Evolutionary conservation across 2,888 invertebrate species (phyloP).

Genomic region (Cryptophagus acutangulus): DNA sequence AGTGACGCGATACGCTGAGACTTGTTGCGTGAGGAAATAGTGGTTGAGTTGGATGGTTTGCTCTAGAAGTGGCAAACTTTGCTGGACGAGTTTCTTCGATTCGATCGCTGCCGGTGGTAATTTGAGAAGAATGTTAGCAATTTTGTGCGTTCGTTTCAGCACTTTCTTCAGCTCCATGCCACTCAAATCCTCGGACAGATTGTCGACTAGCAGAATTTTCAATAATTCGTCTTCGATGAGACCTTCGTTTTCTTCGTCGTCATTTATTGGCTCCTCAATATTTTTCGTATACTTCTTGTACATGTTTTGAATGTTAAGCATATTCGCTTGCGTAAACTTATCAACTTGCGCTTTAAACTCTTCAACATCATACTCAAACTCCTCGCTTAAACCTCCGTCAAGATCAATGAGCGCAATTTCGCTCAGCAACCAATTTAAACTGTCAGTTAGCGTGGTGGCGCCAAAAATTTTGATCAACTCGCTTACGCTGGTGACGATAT

Average conservation of each 20-base stretch:
- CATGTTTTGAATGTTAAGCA: conserved; percentile 31
- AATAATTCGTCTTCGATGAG: conserved; percentile 60
- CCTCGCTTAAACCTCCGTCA: conserved; percentile 6
- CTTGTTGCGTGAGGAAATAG: conserved; percentile 73
- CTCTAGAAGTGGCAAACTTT: conserved; percentile 64
- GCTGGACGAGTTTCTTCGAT: conserved; percentile 9
- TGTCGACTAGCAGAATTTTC: conserved; percentile 60
- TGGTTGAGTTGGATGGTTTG: conserved; percentile 72
- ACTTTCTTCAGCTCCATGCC: conserved; percentile 54
- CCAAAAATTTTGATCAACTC: conserved; percentile 29
- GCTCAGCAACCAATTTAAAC: conserved; percentile 30
- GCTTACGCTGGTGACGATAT: conserved; percentile 26
- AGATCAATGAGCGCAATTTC: neutral
- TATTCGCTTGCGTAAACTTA: conserved; percentile 22
- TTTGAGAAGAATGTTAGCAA: conserved; percentile 48
- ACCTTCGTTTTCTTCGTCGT: conserved; percentile 33
- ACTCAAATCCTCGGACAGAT: conserved; percentile 58
- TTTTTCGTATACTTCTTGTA: conserved; percentile 29
- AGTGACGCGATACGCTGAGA: conserved; percentile 71
- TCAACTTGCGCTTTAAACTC: conserved; percentile 21
- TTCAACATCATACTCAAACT: conserved; percentile 6
- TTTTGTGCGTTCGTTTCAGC: conserved; percentile 33
- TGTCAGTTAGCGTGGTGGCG: conserved; percentile 26
- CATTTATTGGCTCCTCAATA: conserved; percentile 5
- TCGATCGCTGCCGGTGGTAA: conserved; percentile 37